A percentile compares a stretch with the other conserved stretches of the same genome.
Evolutionary conservation across 2,888 invertebrate species (phyloP).

Genomic region (Nasonia oneida): DNA sequence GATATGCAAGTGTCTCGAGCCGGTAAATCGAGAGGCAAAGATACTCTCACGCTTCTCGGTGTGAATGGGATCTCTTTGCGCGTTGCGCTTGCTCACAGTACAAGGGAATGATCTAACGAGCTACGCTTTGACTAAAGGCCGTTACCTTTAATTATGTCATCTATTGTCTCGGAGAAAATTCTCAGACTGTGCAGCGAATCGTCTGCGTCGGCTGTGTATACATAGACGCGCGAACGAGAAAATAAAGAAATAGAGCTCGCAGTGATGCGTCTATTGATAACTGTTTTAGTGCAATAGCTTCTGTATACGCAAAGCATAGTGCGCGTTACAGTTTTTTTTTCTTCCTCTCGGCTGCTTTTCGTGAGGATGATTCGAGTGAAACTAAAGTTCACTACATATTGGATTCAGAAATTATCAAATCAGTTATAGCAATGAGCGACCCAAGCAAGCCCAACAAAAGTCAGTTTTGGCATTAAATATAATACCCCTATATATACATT

Average conservation of each 20-base stretch:
- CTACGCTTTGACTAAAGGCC: constrained; percentile 54
- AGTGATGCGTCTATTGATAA: constrained; percentile 47
- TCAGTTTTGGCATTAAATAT: too few relatives aligned
- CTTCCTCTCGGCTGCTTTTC: background rate
- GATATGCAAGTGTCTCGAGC: background rate
- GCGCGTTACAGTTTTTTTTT: constrained; percentile 6
- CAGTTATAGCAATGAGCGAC: too few relatives aligned
- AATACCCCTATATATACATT: too few relatives aligned
- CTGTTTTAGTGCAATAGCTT: constrained; percentile 14
- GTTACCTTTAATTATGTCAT: constrained; percentile 65
- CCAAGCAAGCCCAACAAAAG: too few relatives aligned
- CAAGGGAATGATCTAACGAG: constrained; percentile 55
- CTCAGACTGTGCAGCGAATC: constrained; percentile 39
- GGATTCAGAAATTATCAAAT: background rate
- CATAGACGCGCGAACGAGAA: background rate
- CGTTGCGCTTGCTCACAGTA: constrained; percentile 42
- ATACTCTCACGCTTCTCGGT: constrained; percentile 58
- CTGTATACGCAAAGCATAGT: background rate
- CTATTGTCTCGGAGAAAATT: constrained; percentile 58
- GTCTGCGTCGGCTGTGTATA: background rate
- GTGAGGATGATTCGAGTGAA: background rate
- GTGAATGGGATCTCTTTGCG: constrained; percentile 43
- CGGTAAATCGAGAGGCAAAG: constrained; percentile 35
- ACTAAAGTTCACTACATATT: background rate
- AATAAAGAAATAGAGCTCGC: constrained; percentile 21